These are phyloP conservation scores for Antechinus stuartii DNA, from an alignment of 2,113 vertebrate genomes.

Conservation along the genomic window DNA sequence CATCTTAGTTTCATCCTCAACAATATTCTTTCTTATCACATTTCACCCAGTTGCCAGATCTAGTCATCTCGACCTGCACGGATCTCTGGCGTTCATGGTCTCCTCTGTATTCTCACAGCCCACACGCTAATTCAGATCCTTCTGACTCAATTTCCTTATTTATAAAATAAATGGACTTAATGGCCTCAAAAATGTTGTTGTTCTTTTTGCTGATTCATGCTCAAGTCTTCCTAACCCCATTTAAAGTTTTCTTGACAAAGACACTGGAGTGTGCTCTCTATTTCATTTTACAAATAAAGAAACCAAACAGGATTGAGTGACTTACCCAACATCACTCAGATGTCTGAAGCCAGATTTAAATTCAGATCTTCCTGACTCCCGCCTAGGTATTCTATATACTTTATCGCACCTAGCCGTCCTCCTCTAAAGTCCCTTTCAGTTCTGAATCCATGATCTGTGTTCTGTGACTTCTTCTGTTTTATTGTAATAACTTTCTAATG, in stretches of 20 bases:
- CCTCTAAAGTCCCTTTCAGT: background rate
- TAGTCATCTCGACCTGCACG: background rate
- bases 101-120: no score
- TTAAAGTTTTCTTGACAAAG: background rate
- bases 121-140: background rate
- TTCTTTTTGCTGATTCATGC: background rate
- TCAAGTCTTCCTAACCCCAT: background rate
- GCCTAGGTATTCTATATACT: background rate
- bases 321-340: background rate
- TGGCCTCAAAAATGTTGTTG: background rate
- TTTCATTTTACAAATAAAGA: background rate
- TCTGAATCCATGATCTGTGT: background rate
- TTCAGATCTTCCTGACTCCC: background rate
- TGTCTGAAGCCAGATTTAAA: background rate
- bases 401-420: no score
- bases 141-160: background rate
- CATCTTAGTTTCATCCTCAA: background rate
- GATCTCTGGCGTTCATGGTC: background rate
- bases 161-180: background rate
- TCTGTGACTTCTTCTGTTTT: background rate
- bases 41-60: background rate
- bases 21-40: background rate
- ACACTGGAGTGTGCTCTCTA: background rate
- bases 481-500: background rate
- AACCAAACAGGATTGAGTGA: background rate